Base-by-base conservation (phyloP, 2,113 vertebrate genomes). In the Tragulus kanchil region DNA sequence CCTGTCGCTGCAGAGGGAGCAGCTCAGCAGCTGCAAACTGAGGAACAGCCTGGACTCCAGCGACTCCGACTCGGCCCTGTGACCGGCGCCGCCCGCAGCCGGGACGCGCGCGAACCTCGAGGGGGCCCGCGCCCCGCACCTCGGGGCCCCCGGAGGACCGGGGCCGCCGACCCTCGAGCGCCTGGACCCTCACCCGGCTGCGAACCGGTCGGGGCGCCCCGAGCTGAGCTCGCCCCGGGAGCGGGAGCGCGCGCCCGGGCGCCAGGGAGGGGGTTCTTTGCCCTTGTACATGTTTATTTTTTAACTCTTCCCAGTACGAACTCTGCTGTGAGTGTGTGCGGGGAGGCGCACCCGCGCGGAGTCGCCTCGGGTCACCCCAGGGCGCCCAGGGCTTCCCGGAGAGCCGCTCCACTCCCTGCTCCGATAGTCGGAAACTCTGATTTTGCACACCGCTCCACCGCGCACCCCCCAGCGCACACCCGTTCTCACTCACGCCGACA, bases 31-130 rank as follows among this genome's bases (percentile, higher is more conserved):
- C 97, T 98, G 99, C 25, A 98, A 99, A 59, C 99, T 99, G 79
- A 98, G 99, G 85, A 98, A 99, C 98, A 99, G 99, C 98, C 98
- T 99, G 98, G 99, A 99, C 99, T 99, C 99, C 96, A 99, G 99
- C 97, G 99, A 99, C 98, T 99, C 99, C 10, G 99, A 99, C 98
- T 99, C 99, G 45, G 98, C 99, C 9, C 99, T 99, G 95, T 99
- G 98, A 99, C 85, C 13, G 52, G 73, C 31, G 69, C 69, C 16
- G 71, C 52, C 54, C 23, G 15, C 69, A 21, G n/a, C 87, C 16
- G 52, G 62, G 65, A 71, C 65, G 25, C 88, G 45, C 83, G 69
- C 52, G 17, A 31, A 19, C 31, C 45, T 12, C 17, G 14, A 71
- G 14, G 14, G 45, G 42, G 87, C 42, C 52, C 8, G 93, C 50